Base-by-base conservation (phyloP, 2,797 vertebrate species). In the Urosaurus nigricauda region DNA sequence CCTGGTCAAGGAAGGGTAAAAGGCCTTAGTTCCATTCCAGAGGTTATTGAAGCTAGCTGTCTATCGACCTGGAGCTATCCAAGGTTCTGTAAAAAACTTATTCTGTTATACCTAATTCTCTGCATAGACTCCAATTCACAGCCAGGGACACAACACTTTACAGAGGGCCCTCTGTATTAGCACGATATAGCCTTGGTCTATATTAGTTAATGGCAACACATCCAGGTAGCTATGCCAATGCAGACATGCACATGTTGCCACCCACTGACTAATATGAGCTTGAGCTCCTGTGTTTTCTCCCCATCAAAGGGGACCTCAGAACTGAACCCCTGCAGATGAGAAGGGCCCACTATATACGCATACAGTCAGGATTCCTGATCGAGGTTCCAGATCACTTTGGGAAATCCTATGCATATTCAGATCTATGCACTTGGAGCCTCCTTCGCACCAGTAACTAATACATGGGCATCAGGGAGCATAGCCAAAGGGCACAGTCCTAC, bases 1-100 rank as follows among this genome's bases (percentile, higher is more conserved):
- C 51, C 35, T 58, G 35, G 8, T 9, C n/a, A 56, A 78, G 47
- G n/a, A 70, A 68, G 56, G 37, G 19, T 75, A 51, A 53, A 37
- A 70, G 21, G 60, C 16, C 24, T 29, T 16, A 58, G 47, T 53
- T 26, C 29, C 24, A 56, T 56, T 71, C 35, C 9, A 37, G 51
- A 26, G 43, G 60, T 63, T 26, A 77, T 6, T 35, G 17, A 29
- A 78, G 43, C 43, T 29, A 78, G 68, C 29, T 37, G 5, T 24
- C 32, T 32, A 68, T 13, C 9, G 11, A 68, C 53, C n/a, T 35
- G 79, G 79, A 74, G 29, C 79, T 87, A 73, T 74, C 68, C 86
- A 87, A 47, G 68, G 86, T 81, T 79, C 79, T 73, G 53, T 19
- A 82, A 74, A 19, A 60, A 60, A 60, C 58, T 60, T 60, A 4